Conservation (phyloP, 2,888 invertebrate genomes). For the Lucinisca nassula region DNA sequence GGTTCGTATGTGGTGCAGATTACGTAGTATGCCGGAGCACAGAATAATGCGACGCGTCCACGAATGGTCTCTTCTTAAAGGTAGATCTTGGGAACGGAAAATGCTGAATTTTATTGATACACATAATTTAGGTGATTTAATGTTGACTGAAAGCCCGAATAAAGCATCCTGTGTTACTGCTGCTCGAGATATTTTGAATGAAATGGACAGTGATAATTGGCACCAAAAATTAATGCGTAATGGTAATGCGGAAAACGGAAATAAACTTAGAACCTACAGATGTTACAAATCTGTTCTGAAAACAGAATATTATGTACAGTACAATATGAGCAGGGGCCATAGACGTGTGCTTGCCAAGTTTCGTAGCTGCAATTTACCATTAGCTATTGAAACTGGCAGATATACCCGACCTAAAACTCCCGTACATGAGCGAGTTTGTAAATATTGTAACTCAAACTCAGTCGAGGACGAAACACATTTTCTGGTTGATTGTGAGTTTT, state of each 20-base stretch:
- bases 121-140: neutral
- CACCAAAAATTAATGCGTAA: neutral
- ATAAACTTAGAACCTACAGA: conserved; percentile 14
- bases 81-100: neutral
- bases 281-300: neutral
- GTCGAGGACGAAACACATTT: neutral
- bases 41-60: neutral
- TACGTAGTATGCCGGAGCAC: no score
- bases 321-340: neutral
- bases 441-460: neutral
- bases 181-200: neutral
- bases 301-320: neutral
- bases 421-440: neutral
- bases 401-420: neutral
- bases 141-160: neutral
- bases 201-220: neutral
- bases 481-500: neutral
- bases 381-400: neutral
- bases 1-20: no score
- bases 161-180: neutral
- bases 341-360: neutral
- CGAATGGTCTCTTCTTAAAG: neutral
- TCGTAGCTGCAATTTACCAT: neutral
- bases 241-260: neutral
- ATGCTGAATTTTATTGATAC: neutral